Base-by-base conservation (phyloP, 2,888 invertebrate genomes). In the Leucophenga maculata region DNA sequence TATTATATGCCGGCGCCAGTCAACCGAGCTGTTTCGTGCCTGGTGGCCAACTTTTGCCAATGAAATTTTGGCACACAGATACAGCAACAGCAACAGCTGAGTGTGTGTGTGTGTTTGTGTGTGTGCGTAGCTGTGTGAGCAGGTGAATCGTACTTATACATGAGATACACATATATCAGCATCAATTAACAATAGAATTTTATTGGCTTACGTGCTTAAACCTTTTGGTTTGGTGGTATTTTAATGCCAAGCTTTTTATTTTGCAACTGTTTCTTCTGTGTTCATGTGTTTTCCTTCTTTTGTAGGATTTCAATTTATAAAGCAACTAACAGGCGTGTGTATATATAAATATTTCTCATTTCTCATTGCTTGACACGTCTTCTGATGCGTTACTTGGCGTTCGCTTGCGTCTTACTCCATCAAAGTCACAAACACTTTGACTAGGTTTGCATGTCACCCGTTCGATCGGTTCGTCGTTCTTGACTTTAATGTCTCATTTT, bases 181-280 rank as follows among this genome's bases (percentile, higher is more conserved):
- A 77, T 75, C 75, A 83, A 83, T 78, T 84, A 80, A 67, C 74
- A 68, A 70, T 73, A 54, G 73, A 74, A 75, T 70, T 68, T 74
- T 72, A 73, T 72, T 69, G 74, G 69, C 70, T 77, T 72, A 71
- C 69, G 48, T 67, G 66, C 8, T 67, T 20, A 50, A 20, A 31
- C 44, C 62, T 26, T 64, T 48, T 39, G 44, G 20, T 52, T 1
- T 39, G 39, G 8, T 39, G 39, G 8, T 9, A 39, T 39, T 39
- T 39, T 39, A 39, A 39, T 6, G 52, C 18, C 52, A 11, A 20
- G 6, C 20, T 16, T 16, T 52, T 52, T n/a, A 52, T 11, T 52
- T 48, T 16, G 52, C 20, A 48, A 6, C 74, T 69, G 70, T 69
- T 75, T 48, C 64, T 50, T 73, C 67, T 66, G 69, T 64, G 65